Evolutionary conservation across 2,113 vertebrate species (phyloP).

Genomic region (Tetrax tetrax): DNA sequence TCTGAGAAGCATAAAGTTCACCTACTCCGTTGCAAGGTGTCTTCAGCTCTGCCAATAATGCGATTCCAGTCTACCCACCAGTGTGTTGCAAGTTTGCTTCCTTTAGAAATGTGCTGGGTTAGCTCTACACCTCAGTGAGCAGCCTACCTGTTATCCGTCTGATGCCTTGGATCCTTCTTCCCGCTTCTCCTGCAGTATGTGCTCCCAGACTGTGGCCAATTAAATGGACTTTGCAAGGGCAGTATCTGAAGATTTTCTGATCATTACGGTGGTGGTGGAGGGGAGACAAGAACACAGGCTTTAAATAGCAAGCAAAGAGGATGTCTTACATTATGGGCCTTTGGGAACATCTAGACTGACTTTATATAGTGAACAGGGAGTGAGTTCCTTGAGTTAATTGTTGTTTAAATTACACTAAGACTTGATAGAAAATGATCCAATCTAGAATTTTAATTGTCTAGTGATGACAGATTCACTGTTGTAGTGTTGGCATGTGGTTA

Average conservation of each 20-base stretch:
- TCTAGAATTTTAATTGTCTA: not conserved
- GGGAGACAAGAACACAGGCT: conserved; percentile 52
- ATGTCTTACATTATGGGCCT: not conserved
- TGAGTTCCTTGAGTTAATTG: not conserved
- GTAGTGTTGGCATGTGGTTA: not conserved
- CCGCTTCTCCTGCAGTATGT: conserved; percentile 80
- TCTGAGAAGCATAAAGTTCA: not conserved
- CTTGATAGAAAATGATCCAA: not conserved
- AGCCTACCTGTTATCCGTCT: conserved; percentile 82
- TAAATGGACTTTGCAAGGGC: conserved; percentile 73
- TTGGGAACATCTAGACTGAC: not conserved
- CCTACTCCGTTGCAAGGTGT: not conserved
- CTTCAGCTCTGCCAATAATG: not conserved
- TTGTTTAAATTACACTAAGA: not conserved
- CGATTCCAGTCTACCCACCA: not conserved
- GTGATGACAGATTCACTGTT: not conserved
- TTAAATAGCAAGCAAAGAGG: conserved; percentile 22
- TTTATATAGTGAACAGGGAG: not conserved
- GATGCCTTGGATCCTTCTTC: conserved; percentile 72
- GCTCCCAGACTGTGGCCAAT: conserved; percentile 89
- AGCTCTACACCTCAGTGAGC: rapidly evolving
- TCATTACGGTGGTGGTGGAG: not conserved
- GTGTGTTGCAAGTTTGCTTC: not conserved
- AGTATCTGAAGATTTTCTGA: conserved; percentile 77
- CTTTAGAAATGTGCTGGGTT: rapidly evolving